A percentile compares a stretch with the other conserved stretches of the same genome.
Evolutionary conservation across 2,888 invertebrate species (phyloP).

Genomic region (Lasioglossum figueresi): DNA sequence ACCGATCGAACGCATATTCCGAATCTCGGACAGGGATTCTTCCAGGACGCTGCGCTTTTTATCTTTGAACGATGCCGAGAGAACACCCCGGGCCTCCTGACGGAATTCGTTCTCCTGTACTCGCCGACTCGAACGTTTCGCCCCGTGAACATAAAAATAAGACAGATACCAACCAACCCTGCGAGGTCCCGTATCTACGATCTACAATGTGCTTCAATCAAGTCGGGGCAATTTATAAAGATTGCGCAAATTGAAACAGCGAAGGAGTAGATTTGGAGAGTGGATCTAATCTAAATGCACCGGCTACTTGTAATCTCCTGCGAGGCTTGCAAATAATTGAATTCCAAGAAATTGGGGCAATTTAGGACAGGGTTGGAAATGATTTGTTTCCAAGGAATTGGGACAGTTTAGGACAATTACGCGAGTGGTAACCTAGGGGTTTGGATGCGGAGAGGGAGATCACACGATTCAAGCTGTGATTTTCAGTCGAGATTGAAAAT

Average conservation of each 20-base stretch:
- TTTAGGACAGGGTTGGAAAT: no score
- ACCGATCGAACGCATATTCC: neutral
- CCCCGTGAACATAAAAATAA: neutral
- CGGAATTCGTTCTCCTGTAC: neutral
- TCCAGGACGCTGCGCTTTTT: neutral
- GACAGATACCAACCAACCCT: neutral
- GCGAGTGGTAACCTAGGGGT: no score
- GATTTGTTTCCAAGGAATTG: no score
- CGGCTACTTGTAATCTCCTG: neutral
- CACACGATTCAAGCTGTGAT: no score
- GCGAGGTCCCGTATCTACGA: neutral
- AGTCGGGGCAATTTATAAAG: neutral
- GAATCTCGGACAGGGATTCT: neutral
- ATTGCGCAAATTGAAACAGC: no score
- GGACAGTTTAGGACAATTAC: no score
- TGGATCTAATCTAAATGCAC: neutral
- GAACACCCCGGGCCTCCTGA: neutral
- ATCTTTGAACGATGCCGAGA: neutral
- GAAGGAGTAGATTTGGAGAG: neutral
- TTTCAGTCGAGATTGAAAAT: no score
- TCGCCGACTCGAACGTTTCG: neutral
- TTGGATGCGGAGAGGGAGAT: no score
- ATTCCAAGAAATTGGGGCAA: no score
- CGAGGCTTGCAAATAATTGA: no score
- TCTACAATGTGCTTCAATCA: neutral